Evolutionary conservation across 2,113 vertebrate species (phyloP).

Genomic region (Catagonus wagneri): DNA sequence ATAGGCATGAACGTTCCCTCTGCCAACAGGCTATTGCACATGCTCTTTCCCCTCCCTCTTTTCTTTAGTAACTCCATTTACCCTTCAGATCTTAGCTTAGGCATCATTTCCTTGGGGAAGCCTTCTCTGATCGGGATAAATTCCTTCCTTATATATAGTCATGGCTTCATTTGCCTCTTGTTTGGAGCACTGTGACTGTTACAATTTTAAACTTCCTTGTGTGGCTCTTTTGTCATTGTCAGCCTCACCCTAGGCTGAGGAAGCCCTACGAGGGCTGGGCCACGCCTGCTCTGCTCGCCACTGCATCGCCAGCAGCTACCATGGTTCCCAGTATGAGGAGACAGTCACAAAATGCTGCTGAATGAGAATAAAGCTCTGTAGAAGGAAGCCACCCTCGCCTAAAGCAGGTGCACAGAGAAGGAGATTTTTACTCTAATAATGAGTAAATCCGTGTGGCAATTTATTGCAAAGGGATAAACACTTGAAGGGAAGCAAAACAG

Average conservation of each 20-base stretch:
- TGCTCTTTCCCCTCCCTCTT: neutral
- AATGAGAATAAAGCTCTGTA: neutral
- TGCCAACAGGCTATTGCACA: neutral
- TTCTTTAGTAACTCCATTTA: neutral
- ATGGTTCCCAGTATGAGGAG: neutral
- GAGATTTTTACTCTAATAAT: neutral
- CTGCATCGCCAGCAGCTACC: neutral
- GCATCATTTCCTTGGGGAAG: neutral
- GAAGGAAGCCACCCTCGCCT: neutral
- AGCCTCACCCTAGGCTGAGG: neutral
- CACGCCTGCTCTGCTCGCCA: neutral
- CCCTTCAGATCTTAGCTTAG: neutral
- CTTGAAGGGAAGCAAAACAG: slow-evolving; percentile 36
- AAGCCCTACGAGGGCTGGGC: neutral
- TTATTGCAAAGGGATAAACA: neutral
- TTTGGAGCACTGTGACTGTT: neutral
- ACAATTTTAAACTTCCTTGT: neutral
- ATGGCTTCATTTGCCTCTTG: neutral
- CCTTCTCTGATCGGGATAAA: neutral
- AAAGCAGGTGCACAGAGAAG: neutral
- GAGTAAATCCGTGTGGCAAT: neutral
- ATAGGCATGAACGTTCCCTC: neutral
- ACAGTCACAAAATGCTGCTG: neutral
- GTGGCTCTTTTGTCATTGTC: neutral
- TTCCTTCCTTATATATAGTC: neutral